These are phyloP conservation scores for Fabriciana adippe DNA, from an alignment of 2,888 invertebrate genomes.

Conservation along the genomic window DNA sequence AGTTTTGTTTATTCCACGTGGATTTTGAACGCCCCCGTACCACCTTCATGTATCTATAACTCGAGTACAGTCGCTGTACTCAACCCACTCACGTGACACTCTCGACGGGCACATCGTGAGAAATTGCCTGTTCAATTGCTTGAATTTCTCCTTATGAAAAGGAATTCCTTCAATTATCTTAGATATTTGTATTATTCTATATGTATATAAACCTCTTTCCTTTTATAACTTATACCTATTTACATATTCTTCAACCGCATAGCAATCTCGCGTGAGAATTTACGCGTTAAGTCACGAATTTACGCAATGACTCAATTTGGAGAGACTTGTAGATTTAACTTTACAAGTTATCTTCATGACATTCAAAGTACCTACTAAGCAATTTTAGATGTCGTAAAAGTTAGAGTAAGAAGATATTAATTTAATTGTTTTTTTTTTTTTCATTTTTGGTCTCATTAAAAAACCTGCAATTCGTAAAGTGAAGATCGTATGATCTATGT, in stretches of 20 bases:
- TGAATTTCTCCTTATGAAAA: slow-evolving; percentile 25
- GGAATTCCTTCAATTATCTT: slow-evolving; percentile 25
- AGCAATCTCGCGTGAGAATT: slow-evolving; percentile 69
- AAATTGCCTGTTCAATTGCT: slow-evolving; percentile 29
- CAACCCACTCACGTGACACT: slow-evolving; percentile 40
- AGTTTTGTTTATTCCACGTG: slow-evolving; percentile 36
- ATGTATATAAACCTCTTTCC: slow-evolving; percentile 4
- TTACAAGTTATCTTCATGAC: not conserved
- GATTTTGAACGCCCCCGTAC: slow-evolving; percentile 38
- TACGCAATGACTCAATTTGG: slow-evolving; percentile 55
- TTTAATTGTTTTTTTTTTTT: too few species aligned
- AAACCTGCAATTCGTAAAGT: too few species aligned
- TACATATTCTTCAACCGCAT: slow-evolving; percentile 49
- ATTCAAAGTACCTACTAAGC: too few species aligned
- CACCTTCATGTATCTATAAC: slow-evolving; percentile 41
- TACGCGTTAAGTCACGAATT: slow-evolving; percentile 56
- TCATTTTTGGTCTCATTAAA: too few species aligned
- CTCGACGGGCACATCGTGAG: slow-evolving; percentile 32
- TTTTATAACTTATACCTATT: slow-evolving; percentile 38
- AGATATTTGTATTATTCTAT: not conserved
- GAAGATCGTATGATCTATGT: not conserved
- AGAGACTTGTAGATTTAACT: slow-evolving; percentile 1
- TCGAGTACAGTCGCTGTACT: slow-evolving; percentile 38
- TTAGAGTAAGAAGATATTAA: too few species aligned
- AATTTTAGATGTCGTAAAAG: too few species aligned